Conservation (phyloP, 2,888 invertebrate genomes). For the Ormyrus nitidulus region DNA sequence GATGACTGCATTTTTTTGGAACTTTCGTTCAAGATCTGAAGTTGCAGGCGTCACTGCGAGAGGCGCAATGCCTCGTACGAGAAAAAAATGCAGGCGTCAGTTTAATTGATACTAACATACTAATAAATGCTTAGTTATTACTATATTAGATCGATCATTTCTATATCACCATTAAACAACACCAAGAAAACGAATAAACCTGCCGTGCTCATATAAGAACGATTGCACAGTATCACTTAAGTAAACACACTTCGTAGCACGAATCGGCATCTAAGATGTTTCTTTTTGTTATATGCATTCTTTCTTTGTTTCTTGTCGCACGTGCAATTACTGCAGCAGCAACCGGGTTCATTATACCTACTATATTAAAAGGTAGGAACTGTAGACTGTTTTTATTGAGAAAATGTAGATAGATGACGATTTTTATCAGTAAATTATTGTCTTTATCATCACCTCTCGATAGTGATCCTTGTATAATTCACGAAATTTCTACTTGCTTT, state of each 20-base stretch:
- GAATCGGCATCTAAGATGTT: conserved; percentile 53
- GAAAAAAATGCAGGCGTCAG: too few relatives aligned
- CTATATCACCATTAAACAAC: background rate
- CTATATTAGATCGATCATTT: background rate
- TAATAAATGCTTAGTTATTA: background rate
- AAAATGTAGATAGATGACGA: conserved; percentile 30
- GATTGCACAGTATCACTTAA: conserved; percentile 51
- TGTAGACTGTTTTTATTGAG: conserved; percentile 56
- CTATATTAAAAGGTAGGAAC: conserved; percentile 74
- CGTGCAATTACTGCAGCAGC: conserved; percentile 66
- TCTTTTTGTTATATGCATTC: conserved; percentile 69
- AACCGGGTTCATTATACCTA: conserved; percentile 75
- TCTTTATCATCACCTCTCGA: conserved; percentile 34
- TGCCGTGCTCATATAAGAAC: conserved; percentile 43
- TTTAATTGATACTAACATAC: too few relatives aligned
- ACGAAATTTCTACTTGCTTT: conserved; percentile 54
- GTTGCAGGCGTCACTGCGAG: too few relatives aligned
- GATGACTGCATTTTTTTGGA: background rate
- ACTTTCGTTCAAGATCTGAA: too few relatives aligned
- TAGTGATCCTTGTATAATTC: conserved; percentile 34
- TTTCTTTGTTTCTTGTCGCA: conserved; percentile 72
- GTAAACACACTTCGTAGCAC: conserved; percentile 59
- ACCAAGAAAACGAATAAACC: conserved; percentile 32
- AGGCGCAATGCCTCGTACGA: too few relatives aligned
- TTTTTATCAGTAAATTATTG: background rate